Conservation (phyloP, 2,113 vertebrate species). For the rat (Rattus norvegicus) region DNA sequence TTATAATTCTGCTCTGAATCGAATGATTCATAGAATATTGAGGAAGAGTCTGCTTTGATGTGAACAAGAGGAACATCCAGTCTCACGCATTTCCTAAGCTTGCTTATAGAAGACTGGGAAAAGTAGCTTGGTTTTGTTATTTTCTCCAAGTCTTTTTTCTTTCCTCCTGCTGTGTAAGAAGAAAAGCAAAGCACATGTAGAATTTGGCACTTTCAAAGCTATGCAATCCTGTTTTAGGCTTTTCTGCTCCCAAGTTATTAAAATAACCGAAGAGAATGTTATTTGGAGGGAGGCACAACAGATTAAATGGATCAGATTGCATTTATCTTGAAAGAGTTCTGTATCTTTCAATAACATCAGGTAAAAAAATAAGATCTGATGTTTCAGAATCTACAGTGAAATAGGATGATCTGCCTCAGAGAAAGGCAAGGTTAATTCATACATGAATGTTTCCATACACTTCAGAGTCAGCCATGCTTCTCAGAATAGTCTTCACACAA, state of each 20-base stretch:
- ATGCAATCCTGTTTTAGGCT: neutral
- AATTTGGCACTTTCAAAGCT: constrained; percentile 17
- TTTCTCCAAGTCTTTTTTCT: neutral
- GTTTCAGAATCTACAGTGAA: constrained; percentile 14
- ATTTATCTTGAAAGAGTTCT: constrained; percentile 34
- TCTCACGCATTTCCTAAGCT: constrained; percentile 28
- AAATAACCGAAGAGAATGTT: neutral
- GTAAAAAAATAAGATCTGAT: neutral
- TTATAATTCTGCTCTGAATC: constrained; percentile 49
- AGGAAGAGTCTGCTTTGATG: constrained; percentile 46
- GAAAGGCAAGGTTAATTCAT: neutral
- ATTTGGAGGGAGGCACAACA: neutral
- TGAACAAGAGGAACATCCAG: neutral
- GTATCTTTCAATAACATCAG: constrained; percentile 29
- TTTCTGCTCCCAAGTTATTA: constrained; percentile 31
- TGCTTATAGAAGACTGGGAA: neutral
- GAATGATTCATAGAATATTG: constrained; percentile 45
- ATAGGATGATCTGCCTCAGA: neutral
- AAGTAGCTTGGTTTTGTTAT: constrained; percentile 3
- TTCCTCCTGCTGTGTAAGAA: neutral
- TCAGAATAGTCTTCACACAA: constrained; percentile 52
- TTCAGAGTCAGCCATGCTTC: constrained; percentile 28
- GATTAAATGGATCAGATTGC: neutral
- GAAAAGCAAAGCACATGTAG: constrained; percentile 44
- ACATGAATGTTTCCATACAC: neutral